Base-by-base conservation (phyloP, 1,140 invertebrate species). In the Drosophila mayri region DNA sequence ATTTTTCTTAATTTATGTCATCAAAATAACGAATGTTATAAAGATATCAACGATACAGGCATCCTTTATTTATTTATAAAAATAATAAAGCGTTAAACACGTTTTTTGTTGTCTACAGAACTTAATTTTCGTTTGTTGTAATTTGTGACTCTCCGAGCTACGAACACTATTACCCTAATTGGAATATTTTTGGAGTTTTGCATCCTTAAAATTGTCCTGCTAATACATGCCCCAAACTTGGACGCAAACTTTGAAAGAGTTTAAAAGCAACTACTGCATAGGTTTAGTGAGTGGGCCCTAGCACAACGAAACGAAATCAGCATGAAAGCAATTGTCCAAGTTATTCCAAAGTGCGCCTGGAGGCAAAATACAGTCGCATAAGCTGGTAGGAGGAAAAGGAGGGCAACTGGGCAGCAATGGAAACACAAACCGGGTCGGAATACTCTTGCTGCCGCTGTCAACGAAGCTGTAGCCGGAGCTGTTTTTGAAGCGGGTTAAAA, bases 281-380 rank as follows among this genome's bases (percentile, higher is more conserved):
- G 52, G 66, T 50, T 64, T 55, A 35, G 73, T 38, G 30, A 20
- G 35, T 28, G 72, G 30, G 20, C 32, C 40, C 38, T 60, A 52
- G 54, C 37, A 46, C 68, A 85, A 52, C 40, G 50, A 71, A 85
- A 85, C 83, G 65, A 81, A 85, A 85, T 85, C 81, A 85, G 74
- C 78, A 81, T 81, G 65, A 86, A 86, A 68, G 78, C 75, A 81
- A 86, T 86, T 86, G 78, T 81, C 65, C 77, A 85, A 85, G 78
- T 81, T 77, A 70, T 80, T 74, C 77, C 66, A 54, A 64, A 78
- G 68, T 66, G 72, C 64, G 66, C 64, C 70, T 58, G 14, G 25
- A 79, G 82, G 78, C 78, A 44, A 73, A 71, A 58, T 40, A 59
- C 50, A 52, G 60, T 41, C 54, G 20, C 30, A 55, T 16, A 55